Conservation (phyloP, 2,888 invertebrate genomes). For the Diarsia dahlii region DNA sequence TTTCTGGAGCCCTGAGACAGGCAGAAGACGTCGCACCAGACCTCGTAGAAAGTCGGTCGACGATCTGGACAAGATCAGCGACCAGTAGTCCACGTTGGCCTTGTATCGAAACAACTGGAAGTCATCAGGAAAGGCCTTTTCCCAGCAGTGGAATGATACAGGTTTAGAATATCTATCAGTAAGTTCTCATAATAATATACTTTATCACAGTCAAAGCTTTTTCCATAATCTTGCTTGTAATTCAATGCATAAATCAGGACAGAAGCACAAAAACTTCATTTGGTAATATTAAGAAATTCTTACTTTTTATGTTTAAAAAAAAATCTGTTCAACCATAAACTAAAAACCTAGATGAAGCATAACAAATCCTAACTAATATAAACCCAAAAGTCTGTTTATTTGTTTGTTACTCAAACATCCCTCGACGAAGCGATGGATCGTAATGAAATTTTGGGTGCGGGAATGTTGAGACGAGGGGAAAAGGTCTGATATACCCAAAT, state of each 20-base stretch:
- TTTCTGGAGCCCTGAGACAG: too few relatives aligned
- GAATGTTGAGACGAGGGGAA: constrained; percentile 30
- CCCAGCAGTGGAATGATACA: too few relatives aligned
- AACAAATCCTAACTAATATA: constrained; percentile 58
- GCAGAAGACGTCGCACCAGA: too few relatives aligned
- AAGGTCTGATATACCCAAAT: constrained; percentile 49
- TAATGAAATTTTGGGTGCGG: constrained; percentile 61
- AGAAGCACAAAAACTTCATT: too few relatives aligned
- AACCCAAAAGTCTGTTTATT: constrained; percentile 60
- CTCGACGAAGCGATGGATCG: constrained; percentile 60
- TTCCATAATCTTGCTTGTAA: background rate
- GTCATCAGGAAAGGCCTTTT: too few relatives aligned
- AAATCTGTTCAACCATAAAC: background rate
- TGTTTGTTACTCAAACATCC: constrained; percentile 63
- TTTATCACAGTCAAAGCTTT: background rate
- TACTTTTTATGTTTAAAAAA: background rate
- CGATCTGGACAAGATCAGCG: too few relatives aligned
- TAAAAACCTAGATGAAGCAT: constrained; percentile 25
- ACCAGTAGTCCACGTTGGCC: too few relatives aligned
- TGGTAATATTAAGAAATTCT: background rate
- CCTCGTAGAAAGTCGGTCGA: too few relatives aligned
- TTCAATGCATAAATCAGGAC: background rate
- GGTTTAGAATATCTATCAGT: too few relatives aligned
- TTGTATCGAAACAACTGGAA: too few relatives aligned
- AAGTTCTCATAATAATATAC: too few relatives aligned